Evolutionary conservation across 2,888 invertebrate genomes (phyloP), one percentile per base, ranked within the genome.

Genomic region (Zele albiditarsus): DNA sequence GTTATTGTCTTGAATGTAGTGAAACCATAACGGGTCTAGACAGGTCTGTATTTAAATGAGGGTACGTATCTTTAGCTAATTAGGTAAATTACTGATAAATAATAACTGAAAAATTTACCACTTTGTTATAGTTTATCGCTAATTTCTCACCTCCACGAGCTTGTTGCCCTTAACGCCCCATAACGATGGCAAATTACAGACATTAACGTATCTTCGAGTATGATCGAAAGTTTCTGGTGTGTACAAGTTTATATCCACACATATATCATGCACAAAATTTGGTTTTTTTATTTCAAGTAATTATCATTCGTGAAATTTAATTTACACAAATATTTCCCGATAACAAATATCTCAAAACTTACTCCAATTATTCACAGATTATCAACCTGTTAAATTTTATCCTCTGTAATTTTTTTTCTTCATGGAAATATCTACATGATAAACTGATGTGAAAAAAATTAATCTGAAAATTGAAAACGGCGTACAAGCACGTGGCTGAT

Each of bases 401-500:
- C 8, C 2, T 6, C 31, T 31, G 31, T 31, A 31, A 3, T 31
- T 31, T 31, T 31, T 4, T 31, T 8, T 31, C 31, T 31, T 31
- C 31, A 31, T 31, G 8, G 8, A 42, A 42, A 42, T 4, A n/a
- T 46, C 12, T n/a, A n/a, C 46, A 53, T 53, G n/a, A n/a, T 5
- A 2, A 46, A n/a, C 12, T 38, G 12, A n/a, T n/a, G 3, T 53
- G 1, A 20, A 6, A 20, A 53, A 23, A 8, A 8, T n/a, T n/a
- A 3, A 23, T 6, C 0, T 10, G n/a, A 20, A 53, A 5, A 63
- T 33, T 63, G 10, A 5, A 33, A 63, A 33, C 23, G 2, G 49
- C 72, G 72, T 72, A 42, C 46, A 33, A 84, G 82, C 85, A 81
- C 84, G 85, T 83, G 83, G 82, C 84, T 77, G 77, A 83, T 83